Base-by-base conservation (phyloP, 1,140 invertebrate species). In the Sinonovacula constricta region DNA sequence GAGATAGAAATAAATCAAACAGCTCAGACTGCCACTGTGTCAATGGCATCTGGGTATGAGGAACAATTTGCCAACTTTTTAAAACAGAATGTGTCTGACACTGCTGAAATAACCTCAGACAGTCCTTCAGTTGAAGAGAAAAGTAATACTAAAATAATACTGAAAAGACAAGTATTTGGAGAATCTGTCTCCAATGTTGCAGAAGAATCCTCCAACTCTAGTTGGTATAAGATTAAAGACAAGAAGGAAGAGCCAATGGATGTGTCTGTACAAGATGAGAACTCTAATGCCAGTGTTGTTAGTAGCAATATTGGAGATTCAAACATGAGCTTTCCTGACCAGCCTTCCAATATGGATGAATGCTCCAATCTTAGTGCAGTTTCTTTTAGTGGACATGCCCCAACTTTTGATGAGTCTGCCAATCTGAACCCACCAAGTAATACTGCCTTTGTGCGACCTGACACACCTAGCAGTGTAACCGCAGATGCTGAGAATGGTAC, bases 341-440 rank as follows among this genome's bases (percentile, higher is more conserved):
- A 66, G 31, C 34, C 14, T 7, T 66, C 62, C 34, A 68, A 77
- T 31, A 26, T 78, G 18, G 57, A 63, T 62, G 57, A 78, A 63
- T 45, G 33, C 22, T 63, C 56, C 0, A 69, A 78, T 60, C 18
- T 69, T 14, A 70, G 66, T 33, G 31, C 70, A 22, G 62, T 63
- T 45, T 24, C 26, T 1, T 66, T 63, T 53, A 33, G 39, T 28
- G 72, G 63, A 24, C 72, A 67, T 56, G 59, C 53, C 26, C 49
- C 63, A 15, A 54, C 45, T n/a, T 69, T 78, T 78, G 66, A 69
- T 54, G 75, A 78, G 39, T 69, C 75, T 45, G 74, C 66, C 2
- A 78, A 78, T 39, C 60, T 78, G 66, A 78, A 70, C 54, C 56
- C 75, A 2, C 75, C 75, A 49, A 70, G 66, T 36, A 70, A 78